Conservation (phyloP, 1,140 invertebrate species). For the Lepidurus apus region DNA sequence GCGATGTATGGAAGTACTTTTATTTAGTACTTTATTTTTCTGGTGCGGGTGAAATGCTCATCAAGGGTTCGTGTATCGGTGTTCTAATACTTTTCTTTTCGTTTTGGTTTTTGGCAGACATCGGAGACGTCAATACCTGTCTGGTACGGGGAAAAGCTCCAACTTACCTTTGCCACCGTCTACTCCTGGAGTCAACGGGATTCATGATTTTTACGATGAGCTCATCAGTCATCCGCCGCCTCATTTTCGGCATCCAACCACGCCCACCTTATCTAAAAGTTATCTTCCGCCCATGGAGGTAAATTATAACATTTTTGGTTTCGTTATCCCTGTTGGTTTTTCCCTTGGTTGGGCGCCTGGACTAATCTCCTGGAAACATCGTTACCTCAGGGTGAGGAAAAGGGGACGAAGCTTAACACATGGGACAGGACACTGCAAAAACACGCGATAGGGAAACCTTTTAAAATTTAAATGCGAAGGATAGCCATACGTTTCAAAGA, state of each 20-base stretch:
- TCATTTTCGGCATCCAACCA: slow-evolving; percentile 3
- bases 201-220: slow-evolving; percentile 22
- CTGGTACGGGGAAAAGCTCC: not conserved
- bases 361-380: too few relatives aligned
- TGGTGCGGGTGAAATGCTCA: not conserved
- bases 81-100: not conserved
- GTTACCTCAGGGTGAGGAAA: too few relatives aligned
- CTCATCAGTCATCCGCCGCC: not conserved
- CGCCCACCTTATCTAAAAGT: not conserved
- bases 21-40: too few relatives aligned
- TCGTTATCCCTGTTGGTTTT: not conserved
- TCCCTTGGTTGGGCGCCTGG: not conserved
- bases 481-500: too few relatives aligned
- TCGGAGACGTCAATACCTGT: not conserved
- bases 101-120: not conserved
- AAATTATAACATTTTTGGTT: not conserved
- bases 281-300: slow-evolving; percentile 12
- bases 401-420: too few relatives aligned
- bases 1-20: too few relatives aligned
- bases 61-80: not conserved
- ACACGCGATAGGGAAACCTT: too few relatives aligned
- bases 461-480: too few relatives aligned
- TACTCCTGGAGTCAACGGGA: slow-evolving; percentile 1
- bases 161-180: not conserved
- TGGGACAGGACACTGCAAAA: too few relatives aligned